These are phyloP conservation scores for Denticeps clupeoides DNA, from an alignment of 2,797 vertebrate species.

Conservation along the genomic window DNA sequence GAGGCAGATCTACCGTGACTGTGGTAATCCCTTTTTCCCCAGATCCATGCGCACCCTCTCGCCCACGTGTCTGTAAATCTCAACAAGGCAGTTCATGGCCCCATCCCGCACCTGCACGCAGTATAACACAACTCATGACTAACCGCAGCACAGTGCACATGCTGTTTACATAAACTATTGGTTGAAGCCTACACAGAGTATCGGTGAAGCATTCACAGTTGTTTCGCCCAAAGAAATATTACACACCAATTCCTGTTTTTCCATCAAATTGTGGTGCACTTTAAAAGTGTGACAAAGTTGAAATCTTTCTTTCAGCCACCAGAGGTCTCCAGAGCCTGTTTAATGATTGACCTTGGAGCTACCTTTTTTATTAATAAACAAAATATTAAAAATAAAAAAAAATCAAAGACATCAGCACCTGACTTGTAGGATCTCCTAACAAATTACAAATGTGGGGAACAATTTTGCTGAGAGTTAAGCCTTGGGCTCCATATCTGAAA, in stretches of 20 bases:
- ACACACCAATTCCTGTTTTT: no score
- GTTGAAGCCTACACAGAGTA: no score
- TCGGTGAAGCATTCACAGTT: no score
- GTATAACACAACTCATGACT: background rate
- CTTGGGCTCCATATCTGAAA: slow-evolving; percentile 86
- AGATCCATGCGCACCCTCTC: slow-evolving; percentile 90
- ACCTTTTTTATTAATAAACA: background rate
- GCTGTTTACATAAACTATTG: no score
- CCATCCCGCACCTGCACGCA: slow-evolving; percentile 77
- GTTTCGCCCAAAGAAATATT: no score
- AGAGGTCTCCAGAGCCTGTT: slow-evolving; percentile 9
- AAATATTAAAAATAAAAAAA: background rate
- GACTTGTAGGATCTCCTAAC: slow-evolving; percentile 90
- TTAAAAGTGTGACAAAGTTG: no score
- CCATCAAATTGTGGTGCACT: no score
- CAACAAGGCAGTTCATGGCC: slow-evolving; percentile 88
- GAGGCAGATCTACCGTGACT: slow-evolving; percentile 76
- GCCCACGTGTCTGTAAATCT: slow-evolving; percentile 95
- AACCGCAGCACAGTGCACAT: background rate
- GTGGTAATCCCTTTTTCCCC: slow-evolving; percentile 91
- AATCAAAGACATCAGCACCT: slow-evolving; percentile 56
- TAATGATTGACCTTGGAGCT: background rate
- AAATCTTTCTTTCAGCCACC: slow-evolving; percentile 4
- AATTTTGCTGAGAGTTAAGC: slow-evolving; percentile 93
- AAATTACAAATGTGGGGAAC: slow-evolving; percentile 97